Evolutionary conservation across 2,888 invertebrate genomes (phyloP).

Genomic region (Dolichopus griseipennis): DNA sequence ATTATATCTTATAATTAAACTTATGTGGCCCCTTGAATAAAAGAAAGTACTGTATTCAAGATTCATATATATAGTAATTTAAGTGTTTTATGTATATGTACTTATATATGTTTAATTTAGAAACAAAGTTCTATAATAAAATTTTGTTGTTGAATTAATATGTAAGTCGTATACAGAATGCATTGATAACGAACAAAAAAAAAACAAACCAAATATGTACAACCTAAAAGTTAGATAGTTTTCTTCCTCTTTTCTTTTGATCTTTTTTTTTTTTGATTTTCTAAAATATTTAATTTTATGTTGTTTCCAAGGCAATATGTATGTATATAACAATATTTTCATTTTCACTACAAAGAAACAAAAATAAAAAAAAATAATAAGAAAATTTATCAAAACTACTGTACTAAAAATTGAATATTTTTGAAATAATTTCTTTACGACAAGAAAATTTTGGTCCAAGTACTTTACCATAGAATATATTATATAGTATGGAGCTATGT

Average conservation of each 20-base stretch:
- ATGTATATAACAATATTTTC: neutral
- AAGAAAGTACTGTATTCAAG: too few species aligned
- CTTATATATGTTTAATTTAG: too few species aligned
- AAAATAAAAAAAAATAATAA: neutral
- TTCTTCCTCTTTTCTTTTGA: neutral
- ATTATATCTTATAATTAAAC: too few species aligned
- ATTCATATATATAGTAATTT: too few species aligned
- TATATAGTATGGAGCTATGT: too few species aligned
- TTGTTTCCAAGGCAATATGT: neutral
- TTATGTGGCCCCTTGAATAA: too few species aligned
- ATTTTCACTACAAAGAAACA: neutral
- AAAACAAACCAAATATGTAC: too few species aligned
- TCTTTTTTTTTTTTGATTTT: neutral
- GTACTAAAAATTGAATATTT: too few species aligned
- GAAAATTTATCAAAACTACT: neutral
- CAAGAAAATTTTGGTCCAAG: neutral
- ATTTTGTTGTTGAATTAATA: neutral
- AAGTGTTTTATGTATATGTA: too few species aligned
- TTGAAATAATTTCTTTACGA: neutral
- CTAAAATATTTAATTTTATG: neutral
- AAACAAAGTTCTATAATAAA: too few species aligned
- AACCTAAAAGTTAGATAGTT: neutral
- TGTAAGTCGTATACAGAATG: neutral
- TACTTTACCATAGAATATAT: neutral
- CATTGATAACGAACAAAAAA: neutral